Evolutionary conservation across 2,888 invertebrate species (phyloP), one percentile per base, ranked within the genome.

Genomic region (Ennomos quercinarius): DNA sequence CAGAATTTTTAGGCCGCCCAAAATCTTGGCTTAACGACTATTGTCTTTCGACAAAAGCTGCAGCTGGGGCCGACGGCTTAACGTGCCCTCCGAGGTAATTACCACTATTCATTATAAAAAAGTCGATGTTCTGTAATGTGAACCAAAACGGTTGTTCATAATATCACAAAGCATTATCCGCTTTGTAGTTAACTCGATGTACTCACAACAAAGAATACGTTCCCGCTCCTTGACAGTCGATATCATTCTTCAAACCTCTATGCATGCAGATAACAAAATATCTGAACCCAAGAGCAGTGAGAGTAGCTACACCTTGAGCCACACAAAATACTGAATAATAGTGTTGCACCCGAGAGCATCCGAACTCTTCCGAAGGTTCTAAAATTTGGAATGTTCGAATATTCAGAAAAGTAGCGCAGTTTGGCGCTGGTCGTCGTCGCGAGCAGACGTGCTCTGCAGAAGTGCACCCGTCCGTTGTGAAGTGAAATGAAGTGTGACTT

Each of bases 401-500:
- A 57, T 58, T 71, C 71, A 62, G 65, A 57, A 60, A 67, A 72
- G 71, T 73, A 77, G 73, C 76, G 75, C 79, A 86, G 86, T 86
- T 80, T 77, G 63, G 74, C 74, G 75, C 77, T 74, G 76, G 71
- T 73, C 66, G 66, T 64, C 60, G 72, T 53, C 45, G 64, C 45
- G 77, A 48, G 61, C 60, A 73, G 77, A 73, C 78, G 81, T 63
- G 70, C 57, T 43, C 27, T 39, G 42, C 37, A 13, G 10, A 49
- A 35, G 36, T 70, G 73, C 61, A 64, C 61, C 65, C 70, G 71
- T 71, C 73, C 73, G 72, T 72, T 68, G 71, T 78, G 73, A 64
- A 75, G 80, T 84, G 81, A 69, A 71, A 78, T 82, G 73, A 72
- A 75, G 78, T 81, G 81, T 71, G 71, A 57, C 71, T 76, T 67